Evolutionary conservation across 2,113 vertebrate species (phyloP).

Genomic region (Dasypus novemcinctus): DNA sequence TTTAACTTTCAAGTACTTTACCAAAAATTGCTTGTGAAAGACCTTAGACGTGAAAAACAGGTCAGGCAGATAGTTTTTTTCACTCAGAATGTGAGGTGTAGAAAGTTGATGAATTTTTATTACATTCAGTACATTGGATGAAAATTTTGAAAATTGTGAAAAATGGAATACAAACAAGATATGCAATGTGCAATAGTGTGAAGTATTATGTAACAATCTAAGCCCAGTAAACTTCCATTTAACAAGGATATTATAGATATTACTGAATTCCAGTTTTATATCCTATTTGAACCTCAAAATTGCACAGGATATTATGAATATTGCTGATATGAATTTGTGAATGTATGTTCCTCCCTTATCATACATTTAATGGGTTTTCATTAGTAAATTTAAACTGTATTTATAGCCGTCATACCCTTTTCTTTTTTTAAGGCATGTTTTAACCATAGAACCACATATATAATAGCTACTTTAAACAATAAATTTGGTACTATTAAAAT

Average conservation of each 20-base stretch:
- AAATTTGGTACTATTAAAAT: conserved; percentile 37
- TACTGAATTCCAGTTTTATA: not conserved
- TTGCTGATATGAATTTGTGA: not conserved
- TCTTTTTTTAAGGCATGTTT: not conserved
- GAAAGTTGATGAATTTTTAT: conserved; percentile 37
- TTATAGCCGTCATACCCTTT: not conserved
- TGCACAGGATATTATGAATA: not conserved
- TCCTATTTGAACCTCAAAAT: too few relatives aligned
- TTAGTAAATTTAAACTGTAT: not conserved
- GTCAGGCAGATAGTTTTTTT: not conserved
- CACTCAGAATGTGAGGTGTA: not conserved
- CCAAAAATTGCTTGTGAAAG: conserved; percentile 19
- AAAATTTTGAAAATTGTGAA: conserved; percentile 53
- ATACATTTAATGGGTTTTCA: not conserved
- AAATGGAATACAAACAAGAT: not conserved
- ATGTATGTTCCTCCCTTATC: not conserved
- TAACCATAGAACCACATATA: conserved; percentile 17
- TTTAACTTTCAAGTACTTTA: not conserved
- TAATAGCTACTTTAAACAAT: conserved; percentile 27
- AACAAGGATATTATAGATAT: not conserved
- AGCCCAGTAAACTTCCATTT: not conserved
- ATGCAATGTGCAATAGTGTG: not conserved
- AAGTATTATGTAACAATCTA: not conserved
- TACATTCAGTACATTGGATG: not conserved
- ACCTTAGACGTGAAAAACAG: not conserved